Base-by-base conservation (phyloP, 2,113 vertebrate genomes). In the Chauna torquata region DNA sequence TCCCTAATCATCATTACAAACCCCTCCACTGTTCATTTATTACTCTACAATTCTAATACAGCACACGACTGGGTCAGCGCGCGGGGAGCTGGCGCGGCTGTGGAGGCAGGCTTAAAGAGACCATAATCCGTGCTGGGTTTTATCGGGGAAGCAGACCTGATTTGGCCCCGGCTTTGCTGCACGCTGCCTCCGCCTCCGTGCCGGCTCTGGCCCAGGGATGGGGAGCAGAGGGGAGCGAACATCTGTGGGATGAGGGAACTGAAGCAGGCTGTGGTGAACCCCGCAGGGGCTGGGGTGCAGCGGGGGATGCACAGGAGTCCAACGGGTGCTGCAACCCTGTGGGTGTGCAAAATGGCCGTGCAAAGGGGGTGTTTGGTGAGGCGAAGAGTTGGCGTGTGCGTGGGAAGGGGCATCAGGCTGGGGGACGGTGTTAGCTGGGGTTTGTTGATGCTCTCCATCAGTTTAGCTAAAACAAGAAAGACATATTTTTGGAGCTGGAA, bases 1-100 rank as follows among this genome's bases (percentile, higher is more conserved):
- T 98, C 99, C 98, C 99, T 99, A 99, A 99, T 99, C 99, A 99
- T 99, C 99, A 99, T 99, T 99, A 99, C 99, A 99, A 99, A 99
- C 99, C 98, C 98, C 98, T 99, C 99, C 99, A 99, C 99, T 98
- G 99, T 99, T 99, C 98, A 99, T 99, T 99, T 99, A 99, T 99
- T 98, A 98, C 98, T 98, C 98, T 98, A 96, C 98, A 99, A 98
- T 98, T 98, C 98, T 98, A 98, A 98, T 98, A 98, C 98, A 98
- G 91, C 97, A 95, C 98, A 94, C 97, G 98, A 97, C 98, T 99
- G 98, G 98, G 98, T 98, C 98, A 98, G 97, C 75, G 94, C 72
- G 24, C 6, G 14, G 91, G 61, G 79, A 95, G 87, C 91, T 54
- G 17, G 74, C 40, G 24, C 6, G 49, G 87, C 87, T 38, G 97